Evolutionary conservation across 1,140 invertebrate species (phyloP).

Genomic region (Hyphantria cunea): DNA sequence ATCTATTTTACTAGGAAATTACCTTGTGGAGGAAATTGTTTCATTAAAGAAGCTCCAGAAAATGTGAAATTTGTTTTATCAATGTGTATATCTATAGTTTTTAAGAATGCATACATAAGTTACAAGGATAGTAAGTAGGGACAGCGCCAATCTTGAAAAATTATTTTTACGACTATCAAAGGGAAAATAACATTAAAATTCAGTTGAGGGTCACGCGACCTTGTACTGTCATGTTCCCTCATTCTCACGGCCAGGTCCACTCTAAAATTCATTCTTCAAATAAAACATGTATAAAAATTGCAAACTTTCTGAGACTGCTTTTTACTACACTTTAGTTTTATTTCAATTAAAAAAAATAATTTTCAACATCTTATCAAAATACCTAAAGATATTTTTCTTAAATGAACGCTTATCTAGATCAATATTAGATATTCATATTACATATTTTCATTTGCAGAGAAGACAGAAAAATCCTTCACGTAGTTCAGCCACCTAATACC

Average conservation of each 20-base stretch:
- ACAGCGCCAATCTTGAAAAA: constrained; percentile 49
- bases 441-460: not conserved
- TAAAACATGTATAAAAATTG: constrained; percentile 49
- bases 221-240: constrained; percentile 50
- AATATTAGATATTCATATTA: no score
- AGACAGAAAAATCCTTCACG: constrained; percentile 21
- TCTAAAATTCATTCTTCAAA: constrained; percentile 52
- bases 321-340: constrained; percentile 7
- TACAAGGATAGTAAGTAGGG: constrained; percentile 5
- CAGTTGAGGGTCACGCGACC: constrained; percentile 62
- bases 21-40: not conserved
- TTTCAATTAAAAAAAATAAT: not conserved
- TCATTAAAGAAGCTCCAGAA: not conserved
- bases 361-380: not conserved
- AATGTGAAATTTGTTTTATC: no score
- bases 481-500: constrained; percentile 2
- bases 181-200: constrained; percentile 72
- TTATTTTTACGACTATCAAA: constrained; percentile 75
- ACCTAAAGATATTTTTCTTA: not conserved
- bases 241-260: constrained; percentile 39
- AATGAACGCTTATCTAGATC: no score
- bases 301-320: constrained; percentile 5
- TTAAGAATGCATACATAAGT: constrained; percentile 14
- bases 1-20: constrained; percentile 15
- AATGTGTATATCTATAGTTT: constrained; percentile 2